Evolutionary conservation across 1,140 invertebrate genomes (phyloP), one percentile per base, ranked within the genome.

Genomic region (Drosophila takahashii): DNA sequence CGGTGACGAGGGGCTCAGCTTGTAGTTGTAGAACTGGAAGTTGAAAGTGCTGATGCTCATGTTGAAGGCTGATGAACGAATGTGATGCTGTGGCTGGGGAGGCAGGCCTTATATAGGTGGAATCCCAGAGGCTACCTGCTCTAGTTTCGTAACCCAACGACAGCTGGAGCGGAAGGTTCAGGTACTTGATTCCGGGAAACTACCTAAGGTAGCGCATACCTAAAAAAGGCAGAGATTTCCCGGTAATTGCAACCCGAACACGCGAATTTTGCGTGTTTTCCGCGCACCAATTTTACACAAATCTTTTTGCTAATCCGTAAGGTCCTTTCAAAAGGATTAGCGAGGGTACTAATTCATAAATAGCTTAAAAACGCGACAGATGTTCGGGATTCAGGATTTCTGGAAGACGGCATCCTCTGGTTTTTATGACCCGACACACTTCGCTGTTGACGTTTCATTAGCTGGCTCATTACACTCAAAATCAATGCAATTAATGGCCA

Each of bases 21-120:
- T 90, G 78, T 85, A 89, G 57, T 89, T 89, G 64, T 90, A 90
- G 52, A 90, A 90, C 37, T 91, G 75, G 47, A 91, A 90, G 62
- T 91, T 90, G 36, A 72, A 90, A 0, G 89, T 81, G 56, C 84
- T 90, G 52, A 91, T 72, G 83, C 89, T 91, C 89, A 91, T 91
- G 45, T 53, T 59, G 56, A 50, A 41, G 67, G 47, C 15, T 32
- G 39, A 47, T 13, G 9, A 11, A 41, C 44, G 65, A 86, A 32
- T 77, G 58, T 70, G 54, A 45, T 75, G 52, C n/a, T 42, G 37
- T 44, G 0, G 8, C 6, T 2, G 11, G 16, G 9, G 34, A 7
- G 13, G 9, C 39, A 4, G 7, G n/a, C 29, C 34, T 77, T 77
- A 70, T 70, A 77, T 77, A 57, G 27, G 18, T 2, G 7, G 6